A percentile compares a stretch with the other conserved stretches of the same genome.
Evolutionary conservation across 1,140 invertebrate genomes (phyloP).

Genomic region (Eulimnadia texana): DNA sequence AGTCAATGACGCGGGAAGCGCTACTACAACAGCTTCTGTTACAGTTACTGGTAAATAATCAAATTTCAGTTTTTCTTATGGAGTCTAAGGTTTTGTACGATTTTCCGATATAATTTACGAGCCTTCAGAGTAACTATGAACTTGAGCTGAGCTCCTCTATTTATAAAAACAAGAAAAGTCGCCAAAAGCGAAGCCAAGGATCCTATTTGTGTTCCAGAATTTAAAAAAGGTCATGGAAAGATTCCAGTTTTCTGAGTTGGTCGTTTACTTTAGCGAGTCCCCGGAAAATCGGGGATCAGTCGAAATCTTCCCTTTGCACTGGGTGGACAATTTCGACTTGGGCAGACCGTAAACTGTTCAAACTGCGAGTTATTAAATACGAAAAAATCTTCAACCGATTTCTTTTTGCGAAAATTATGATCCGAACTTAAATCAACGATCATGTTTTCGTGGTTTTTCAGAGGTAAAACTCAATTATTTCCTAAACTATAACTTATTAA

Average conservation of each 20-base stretch:
- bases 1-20: constrained; percentile 56
- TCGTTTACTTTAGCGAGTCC: background rate
- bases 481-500: background rate
- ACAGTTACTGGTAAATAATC: constrained; percentile 36
- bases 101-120: too few species aligned
- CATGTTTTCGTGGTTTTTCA: constrained; percentile 12
- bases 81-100: too few species aligned
- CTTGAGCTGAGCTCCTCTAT: too few species aligned
- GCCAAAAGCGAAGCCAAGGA: too few species aligned
- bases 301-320: constrained; percentile 14
- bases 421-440: background rate
- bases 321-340: constrained; percentile 9
- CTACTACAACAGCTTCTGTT: constrained; percentile 58
- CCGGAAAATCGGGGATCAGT: background rate
- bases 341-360: background rate
- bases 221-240: too few species aligned
- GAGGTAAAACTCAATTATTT: background rate
- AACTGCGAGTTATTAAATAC: background rate
- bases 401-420: background rate
- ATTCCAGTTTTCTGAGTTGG: background rate
- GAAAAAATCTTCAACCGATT: background rate
- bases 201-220: too few species aligned
- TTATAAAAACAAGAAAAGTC: too few species aligned
- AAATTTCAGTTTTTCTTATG: too few species aligned
- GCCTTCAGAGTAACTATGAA: too few species aligned